Evolutionary conservation across 1,140 invertebrate genomes (phyloP).

Genomic region (Rhagoletis zephyria): DNA sequence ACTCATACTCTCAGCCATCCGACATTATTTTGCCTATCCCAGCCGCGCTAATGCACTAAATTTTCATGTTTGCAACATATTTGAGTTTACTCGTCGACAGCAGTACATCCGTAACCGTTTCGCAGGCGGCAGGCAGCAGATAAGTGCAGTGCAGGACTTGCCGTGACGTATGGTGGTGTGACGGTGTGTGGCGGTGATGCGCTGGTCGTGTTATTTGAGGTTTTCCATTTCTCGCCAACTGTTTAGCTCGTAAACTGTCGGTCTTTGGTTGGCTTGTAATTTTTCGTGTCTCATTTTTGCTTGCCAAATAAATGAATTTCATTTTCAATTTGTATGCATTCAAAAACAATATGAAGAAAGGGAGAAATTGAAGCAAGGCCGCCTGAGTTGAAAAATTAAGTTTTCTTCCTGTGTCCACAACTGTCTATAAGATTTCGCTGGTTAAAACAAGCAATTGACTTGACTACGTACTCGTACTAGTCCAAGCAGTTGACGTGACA

Average conservation of each 20-base stretch:
- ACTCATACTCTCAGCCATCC: background rate
- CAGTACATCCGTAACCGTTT: background rate
- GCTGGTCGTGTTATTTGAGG: background rate
- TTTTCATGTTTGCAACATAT: conserved; percentile 24
- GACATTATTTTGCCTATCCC: background rate
- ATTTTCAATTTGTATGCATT: conserved; percentile 40
- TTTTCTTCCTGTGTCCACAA: background rate
- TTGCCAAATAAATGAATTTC: conserved; percentile 46
- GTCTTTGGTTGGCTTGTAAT: conserved; percentile 48
- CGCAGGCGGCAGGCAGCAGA: background rate
- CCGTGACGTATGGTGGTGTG: background rate
- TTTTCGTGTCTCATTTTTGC: conserved; percentile 47
- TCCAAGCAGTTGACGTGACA: too few relatives aligned
- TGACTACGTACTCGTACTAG: background rate
- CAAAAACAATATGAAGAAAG: background rate
- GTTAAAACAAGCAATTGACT: background rate
- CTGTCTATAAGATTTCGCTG: background rate
- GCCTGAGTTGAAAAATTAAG: background rate
- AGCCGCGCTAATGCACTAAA: conserved; percentile 15
- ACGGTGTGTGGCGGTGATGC: background rate
- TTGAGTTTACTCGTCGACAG: background rate
- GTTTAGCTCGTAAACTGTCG: conserved; percentile 49
- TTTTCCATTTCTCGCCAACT: conserved; percentile 10
- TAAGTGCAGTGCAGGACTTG: conserved; percentile 13
- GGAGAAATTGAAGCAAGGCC: background rate